phyloP scores from a whole-genome alignment of 2,888 invertebrate species.

The Melanchra persicariae region DNA sequence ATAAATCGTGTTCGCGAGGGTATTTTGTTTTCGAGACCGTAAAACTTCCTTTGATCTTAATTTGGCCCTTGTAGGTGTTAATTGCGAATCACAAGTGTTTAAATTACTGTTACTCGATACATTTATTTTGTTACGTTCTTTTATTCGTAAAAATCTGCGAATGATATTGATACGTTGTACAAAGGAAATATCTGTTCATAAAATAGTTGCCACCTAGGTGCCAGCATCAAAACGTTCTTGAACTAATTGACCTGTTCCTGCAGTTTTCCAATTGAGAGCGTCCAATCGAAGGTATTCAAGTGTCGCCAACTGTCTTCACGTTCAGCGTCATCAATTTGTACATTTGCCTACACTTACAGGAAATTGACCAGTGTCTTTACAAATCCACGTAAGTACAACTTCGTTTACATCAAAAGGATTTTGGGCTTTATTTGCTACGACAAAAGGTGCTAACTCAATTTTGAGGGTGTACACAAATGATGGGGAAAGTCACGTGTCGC shows the following conservation, averaged over 20 bases:
- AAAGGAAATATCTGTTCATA: conserved; percentile 10
- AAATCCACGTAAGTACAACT: conserved; percentile 35
- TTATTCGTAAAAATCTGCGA: conserved; percentile 4
- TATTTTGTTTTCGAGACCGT: conserved; percentile 50
- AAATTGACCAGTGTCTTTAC: conserved; percentile 59
- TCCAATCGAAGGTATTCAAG: conserved; percentile 73
- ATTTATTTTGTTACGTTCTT: conserved; percentile 33
- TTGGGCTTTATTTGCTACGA: conserved; percentile 50
- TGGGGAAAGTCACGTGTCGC: conserved; percentile 73
- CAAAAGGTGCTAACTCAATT: conserved; percentile 62
- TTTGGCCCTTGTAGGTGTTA: conserved; percentile 49
- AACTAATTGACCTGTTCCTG: conserved; percentile 58
- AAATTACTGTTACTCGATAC: conserved; percentile 50
- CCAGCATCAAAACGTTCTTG: conserved; percentile 12
- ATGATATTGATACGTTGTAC: conserved; percentile 11
- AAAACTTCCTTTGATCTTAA: conserved; percentile 54
- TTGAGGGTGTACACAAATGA: conserved; percentile 47
- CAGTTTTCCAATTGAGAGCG: conserved; percentile 55
- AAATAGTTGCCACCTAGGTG: conserved; percentile 3
- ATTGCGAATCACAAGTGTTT: conserved; percentile 48
- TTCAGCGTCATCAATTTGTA: conserved; percentile 53
- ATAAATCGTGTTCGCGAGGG: conserved; percentile 57
- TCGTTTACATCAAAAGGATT: conserved; percentile 22
- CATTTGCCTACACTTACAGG: conserved; percentile 53
- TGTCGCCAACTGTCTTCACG: conserved; percentile 66